Evolutionary conservation across 2,797 vertebrate species (phyloP).

Genomic region (Alfaro cultratus): DNA sequence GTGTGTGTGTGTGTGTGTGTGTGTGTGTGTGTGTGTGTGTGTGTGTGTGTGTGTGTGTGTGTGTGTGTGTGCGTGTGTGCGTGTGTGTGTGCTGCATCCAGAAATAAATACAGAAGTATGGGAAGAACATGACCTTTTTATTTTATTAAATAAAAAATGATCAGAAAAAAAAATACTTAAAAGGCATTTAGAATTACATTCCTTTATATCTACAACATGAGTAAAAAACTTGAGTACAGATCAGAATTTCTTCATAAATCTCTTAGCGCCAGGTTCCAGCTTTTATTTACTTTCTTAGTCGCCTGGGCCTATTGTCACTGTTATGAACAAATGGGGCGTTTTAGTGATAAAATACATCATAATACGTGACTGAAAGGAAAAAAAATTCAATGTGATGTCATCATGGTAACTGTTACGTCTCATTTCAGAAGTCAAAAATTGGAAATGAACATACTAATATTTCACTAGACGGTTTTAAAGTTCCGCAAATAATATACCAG

Average conservation of each 20-base stretch:
- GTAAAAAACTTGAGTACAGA: conserved; percentile 43
- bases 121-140: conserved; percentile 40
- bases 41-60: rapidly evolving
- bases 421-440: neutral
- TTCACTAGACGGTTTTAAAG: neutral
- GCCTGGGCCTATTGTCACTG: neutral
- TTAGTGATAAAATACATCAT: neutral
- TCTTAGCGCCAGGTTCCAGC: neutral
- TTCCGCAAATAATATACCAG: neutral
- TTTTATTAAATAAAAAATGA: conserved; percentile 18
- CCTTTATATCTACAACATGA: conserved; percentile 34
- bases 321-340: neutral
- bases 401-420: neutral
- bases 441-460: neutral
- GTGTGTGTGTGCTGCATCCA: conserved; percentile 1
- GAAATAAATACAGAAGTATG: conserved; percentile 16
- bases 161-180: neutral
- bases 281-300: neutral
- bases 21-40: too few species aligned
- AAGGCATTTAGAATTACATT: conserved; percentile 24
- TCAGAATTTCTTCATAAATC: neutral
- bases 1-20: too few species aligned
- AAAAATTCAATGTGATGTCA: neutral
- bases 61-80: conserved; percentile 15
- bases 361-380: neutral